These are phyloP conservation scores for Epinephelus coioides DNA, from an alignment of 2,797 vertebrate genomes.

Conservation along the genomic window DNA sequence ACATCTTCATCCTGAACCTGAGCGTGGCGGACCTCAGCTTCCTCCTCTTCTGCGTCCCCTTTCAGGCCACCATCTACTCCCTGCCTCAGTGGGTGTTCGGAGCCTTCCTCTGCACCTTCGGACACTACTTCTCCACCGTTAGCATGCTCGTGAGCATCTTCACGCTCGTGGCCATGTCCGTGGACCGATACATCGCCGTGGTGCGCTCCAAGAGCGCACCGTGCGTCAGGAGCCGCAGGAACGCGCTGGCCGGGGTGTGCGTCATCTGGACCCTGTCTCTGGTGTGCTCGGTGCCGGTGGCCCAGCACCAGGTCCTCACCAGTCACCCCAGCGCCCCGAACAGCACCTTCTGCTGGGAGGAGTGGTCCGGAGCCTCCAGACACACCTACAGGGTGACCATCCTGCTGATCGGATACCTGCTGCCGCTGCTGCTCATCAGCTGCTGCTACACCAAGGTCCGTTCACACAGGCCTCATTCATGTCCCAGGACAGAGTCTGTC, in stretches of 20 bases:
- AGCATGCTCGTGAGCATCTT: constrained; percentile 92
- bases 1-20: constrained; percentile 91
- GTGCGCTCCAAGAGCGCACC: constrained; percentile 84
- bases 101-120: constrained; percentile 87
- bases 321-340: constrained; percentile 85
- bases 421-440: constrained; percentile 90
- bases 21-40: constrained; percentile 90
- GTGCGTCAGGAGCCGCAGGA: constrained; percentile 85
- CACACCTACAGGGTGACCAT: constrained; percentile 85
- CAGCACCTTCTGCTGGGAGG: constrained; percentile 92
- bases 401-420: constrained; percentile 88
- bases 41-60: constrained; percentile 86
- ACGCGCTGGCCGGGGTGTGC: constrained; percentile 81
- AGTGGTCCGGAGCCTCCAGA: constrained; percentile 81
- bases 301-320: constrained; percentile 86
- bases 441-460: constrained; percentile 90
- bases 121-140: constrained; percentile 87
- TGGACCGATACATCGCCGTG: constrained; percentile 91
- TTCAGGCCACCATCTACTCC: constrained; percentile 89
- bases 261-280: constrained; percentile 87
- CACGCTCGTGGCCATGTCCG: constrained; percentile 90
- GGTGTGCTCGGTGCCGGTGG: constrained; percentile 86
- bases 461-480: too few relatives aligned
- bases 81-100: constrained; percentile 90
- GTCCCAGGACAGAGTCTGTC: too few relatives aligned